These are phyloP conservation scores for Dicrurus megarhynchus DNA, from an alignment of 2,113 vertebrate genomes.

Conservation along the genomic window DNA sequence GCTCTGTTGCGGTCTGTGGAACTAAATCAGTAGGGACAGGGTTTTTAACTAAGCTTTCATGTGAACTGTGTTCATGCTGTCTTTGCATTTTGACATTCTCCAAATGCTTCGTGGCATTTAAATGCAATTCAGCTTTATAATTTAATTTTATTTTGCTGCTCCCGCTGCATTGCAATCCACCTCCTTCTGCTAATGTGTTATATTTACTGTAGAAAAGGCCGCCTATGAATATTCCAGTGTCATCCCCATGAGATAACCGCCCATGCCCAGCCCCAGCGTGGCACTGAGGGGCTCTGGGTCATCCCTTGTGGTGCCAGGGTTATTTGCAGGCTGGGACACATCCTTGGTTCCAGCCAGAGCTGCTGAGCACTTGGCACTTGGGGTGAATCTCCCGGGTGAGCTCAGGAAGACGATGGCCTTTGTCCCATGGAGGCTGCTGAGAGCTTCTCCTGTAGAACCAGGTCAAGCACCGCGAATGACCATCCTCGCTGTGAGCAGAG, in stretches of 20 bases:
- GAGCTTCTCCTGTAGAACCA: neutral
- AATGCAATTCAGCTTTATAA: neutral
- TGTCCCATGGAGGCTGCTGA: neutral
- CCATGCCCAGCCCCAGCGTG: rapidly evolving
- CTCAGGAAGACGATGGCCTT: neutral
- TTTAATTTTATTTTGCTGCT: neutral
- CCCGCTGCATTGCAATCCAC: neutral
- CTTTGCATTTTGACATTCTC: neutral
- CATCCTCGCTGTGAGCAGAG: neutral
- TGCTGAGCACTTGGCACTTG: neutral
- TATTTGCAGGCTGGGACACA: neutral
- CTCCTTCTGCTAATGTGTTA: rapidly evolving
- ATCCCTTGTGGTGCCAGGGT: rapidly evolving
- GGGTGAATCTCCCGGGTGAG: neutral
- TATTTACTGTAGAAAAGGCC: neutral
- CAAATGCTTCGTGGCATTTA: neutral
- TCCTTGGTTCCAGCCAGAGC: neutral
- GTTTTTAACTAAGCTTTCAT: neutral
- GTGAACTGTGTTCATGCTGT: neutral
- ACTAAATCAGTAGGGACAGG: rapidly evolving
- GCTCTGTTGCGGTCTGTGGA: neutral
- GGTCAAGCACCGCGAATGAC: rapidly evolving
- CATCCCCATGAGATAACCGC: rapidly evolving
- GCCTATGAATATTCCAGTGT: rapidly evolving
- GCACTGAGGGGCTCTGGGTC: neutral